A percentile compares a stretch with the other conserved stretches of the same genome.
Conservation (phyloP, 1,140 invertebrate species). For the Drosophila triauraria region DNA sequence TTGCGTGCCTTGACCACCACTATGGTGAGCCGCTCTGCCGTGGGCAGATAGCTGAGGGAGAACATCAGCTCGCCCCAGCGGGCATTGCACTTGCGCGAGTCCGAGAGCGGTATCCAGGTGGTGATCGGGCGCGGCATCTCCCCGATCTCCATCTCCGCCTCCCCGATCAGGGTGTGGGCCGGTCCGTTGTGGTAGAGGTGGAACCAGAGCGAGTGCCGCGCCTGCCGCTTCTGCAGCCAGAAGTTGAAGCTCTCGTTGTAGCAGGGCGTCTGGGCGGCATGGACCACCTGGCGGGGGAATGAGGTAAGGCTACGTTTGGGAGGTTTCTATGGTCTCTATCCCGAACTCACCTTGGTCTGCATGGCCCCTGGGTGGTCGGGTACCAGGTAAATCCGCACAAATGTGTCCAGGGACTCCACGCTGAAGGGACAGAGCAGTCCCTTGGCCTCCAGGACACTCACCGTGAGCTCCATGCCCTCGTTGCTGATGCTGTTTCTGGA, state of each 20-base stretch:
- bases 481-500: conserved; percentile 83
- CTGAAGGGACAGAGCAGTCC: conserved; percentile 89
- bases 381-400: conserved; percentile 91
- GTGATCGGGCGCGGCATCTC: conserved; percentile 85
- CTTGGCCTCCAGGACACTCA: conserved; percentile 91
- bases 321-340: not conserved
- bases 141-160: conserved; percentile 86
- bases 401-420: conserved; percentile 89
- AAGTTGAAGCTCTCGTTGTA: conserved; percentile 92
- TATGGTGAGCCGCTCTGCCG: conserved; percentile 92
- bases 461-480: conserved; percentile 89
- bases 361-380: conserved; percentile 90
- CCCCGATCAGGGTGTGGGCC: conserved; percentile 83
- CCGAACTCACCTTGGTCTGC: conserved; percentile 88
- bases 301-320: too few species aligned
- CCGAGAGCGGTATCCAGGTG: conserved; percentile 86
- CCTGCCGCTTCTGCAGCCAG: conserved; percentile 86
- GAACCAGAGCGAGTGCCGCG: conserved; percentile 83
- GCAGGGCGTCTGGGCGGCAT: conserved; percentile 88
- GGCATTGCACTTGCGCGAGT: conserved; percentile 87
- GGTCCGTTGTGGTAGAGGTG: conserved; percentile 84
- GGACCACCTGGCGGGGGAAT: conserved; percentile 55
- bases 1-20: conserved; percentile 93
- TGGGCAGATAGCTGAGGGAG: conserved; percentile 92
- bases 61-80: conserved; percentile 92